A percentile compares a stretch with the other conserved stretches of the same genome.
phyloP scores from a whole-genome alignment of 2,888 invertebrate species.

The Pasiphila rectangulata region DNA sequence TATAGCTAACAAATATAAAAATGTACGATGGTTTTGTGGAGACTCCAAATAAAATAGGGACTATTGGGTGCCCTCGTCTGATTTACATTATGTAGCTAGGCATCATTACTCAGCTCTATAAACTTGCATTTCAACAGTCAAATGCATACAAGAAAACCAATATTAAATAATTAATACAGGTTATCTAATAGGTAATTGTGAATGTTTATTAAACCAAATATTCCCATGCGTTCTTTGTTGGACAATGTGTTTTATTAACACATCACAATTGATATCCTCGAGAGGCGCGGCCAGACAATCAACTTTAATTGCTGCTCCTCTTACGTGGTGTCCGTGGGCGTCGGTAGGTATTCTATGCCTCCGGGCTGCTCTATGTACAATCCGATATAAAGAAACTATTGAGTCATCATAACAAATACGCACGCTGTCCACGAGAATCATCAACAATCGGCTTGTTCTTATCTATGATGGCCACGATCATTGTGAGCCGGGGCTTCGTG shows the following conservation, averaged over 20 bases:
- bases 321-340: slow-evolving; percentile 54
- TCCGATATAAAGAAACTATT: slow-evolving; percentile 72
- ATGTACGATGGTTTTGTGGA: no score
- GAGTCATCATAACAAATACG: slow-evolving; percentile 80
- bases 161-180: slow-evolving; percentile 51
- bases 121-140: no score
- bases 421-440: slow-evolving; percentile 60
- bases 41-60: no score
- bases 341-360: slow-evolving; percentile 45
- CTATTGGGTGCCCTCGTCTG: no score
- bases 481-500: slow-evolving; percentile 71
- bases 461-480: slow-evolving; percentile 74
- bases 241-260: slow-evolving; percentile 76
- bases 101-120: no score
- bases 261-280: slow-evolving; percentile 65
- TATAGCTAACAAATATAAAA: no score
- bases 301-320: slow-evolving; percentile 74
- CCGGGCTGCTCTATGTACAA: slow-evolving; percentile 47
- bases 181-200: no score
- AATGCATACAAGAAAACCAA: slow-evolving; percentile 48
- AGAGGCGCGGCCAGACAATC: slow-evolving; percentile 61
- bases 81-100: no score
- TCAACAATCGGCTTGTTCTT: slow-evolving; percentile 68
- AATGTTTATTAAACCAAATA: slow-evolving; percentile 55
- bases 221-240: slow-evolving; percentile 66